These are phyloP conservation scores for Eriosoma lanigerum DNA, from an alignment of 1,140 invertebrate genomes.

Conservation along the genomic window DNA sequence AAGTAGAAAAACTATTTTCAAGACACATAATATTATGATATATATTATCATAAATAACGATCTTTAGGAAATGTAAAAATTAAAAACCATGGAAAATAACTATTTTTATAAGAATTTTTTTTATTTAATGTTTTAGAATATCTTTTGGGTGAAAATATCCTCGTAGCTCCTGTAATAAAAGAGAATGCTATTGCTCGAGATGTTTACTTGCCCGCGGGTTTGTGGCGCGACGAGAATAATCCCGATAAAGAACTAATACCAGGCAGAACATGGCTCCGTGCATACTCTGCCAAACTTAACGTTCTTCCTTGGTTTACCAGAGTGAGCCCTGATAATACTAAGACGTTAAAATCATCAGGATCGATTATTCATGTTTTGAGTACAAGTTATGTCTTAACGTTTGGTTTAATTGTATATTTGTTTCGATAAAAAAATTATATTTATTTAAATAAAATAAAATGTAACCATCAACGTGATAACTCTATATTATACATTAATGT, in stretches of 20 bases:
- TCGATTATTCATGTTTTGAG: not conserved
- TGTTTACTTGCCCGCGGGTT: conserved; percentile 75
- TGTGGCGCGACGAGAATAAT: conserved; percentile 67
- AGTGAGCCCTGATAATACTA: not conserved
- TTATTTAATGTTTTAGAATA: conserved; percentile 67
- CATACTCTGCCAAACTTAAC: conserved; percentile 69
- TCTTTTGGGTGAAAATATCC: conserved; percentile 76
- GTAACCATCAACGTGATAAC: too few relatives aligned
- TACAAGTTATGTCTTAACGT: not conserved
- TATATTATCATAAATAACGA: too few relatives aligned
- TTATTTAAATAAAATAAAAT: too few relatives aligned
- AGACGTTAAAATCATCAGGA: not conserved
- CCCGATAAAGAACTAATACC: conserved; percentile 58
- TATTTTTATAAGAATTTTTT: too few relatives aligned
- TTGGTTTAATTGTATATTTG: not conserved
- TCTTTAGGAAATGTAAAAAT: too few relatives aligned
- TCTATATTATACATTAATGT: too few relatives aligned
- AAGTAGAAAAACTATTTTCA: conserved; percentile 53
- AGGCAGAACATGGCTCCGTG: conserved; percentile 68
- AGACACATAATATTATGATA: too few relatives aligned
- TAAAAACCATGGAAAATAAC: too few relatives aligned
- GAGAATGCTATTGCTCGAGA: conserved; percentile 68
- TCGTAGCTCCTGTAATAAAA: conserved; percentile 80
- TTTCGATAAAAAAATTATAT: not conserved
- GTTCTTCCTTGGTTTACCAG: conserved; percentile 67